Evolutionary conservation across 1,140 invertebrate species (phyloP).

Genomic region (Palaemon carinicauda): DNA sequence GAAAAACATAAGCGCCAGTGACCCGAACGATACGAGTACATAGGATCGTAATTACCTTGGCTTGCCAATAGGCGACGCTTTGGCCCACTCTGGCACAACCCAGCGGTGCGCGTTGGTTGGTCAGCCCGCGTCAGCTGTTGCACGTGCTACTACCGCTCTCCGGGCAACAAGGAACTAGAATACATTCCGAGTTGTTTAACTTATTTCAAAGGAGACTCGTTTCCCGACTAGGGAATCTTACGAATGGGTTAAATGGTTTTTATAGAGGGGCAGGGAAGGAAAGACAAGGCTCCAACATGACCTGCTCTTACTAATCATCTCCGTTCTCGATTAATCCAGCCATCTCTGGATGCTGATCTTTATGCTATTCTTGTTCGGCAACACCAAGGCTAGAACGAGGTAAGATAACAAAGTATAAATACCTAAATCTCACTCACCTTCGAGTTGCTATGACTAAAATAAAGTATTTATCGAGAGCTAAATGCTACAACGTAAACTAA

Average conservation of each 20-base stretch:
- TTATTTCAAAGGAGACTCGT: background rate
- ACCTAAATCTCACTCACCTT: slow-evolving; percentile 42
- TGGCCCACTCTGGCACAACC: slow-evolving; percentile 32
- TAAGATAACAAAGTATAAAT: slow-evolving; percentile 47
- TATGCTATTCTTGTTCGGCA: slow-evolving; percentile 9
- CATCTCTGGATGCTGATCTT: background rate
- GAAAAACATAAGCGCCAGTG: background rate
- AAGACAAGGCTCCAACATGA: background rate
- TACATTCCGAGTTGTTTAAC: background rate
- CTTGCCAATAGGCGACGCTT: background rate
- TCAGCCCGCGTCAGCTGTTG: slow-evolving; percentile 30
- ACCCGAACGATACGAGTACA: background rate
- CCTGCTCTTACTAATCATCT: background rate
- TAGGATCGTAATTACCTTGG: background rate
- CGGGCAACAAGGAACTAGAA: background rate
- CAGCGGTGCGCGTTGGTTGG: slow-evolving; percentile 40
- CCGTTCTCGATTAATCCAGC: background rate
- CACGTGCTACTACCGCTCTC: background rate
- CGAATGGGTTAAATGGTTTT: no score
- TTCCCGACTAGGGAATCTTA: no score
- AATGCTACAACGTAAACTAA: no score
- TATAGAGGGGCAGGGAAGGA: background rate
- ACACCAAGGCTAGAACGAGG: background rate
- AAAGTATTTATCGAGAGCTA: no score
- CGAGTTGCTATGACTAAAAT: slow-evolving; percentile 21